These are phyloP conservation scores for Sipha flava DNA, from an alignment of 1,140 invertebrate genomes.

Conservation along the genomic window DNA sequence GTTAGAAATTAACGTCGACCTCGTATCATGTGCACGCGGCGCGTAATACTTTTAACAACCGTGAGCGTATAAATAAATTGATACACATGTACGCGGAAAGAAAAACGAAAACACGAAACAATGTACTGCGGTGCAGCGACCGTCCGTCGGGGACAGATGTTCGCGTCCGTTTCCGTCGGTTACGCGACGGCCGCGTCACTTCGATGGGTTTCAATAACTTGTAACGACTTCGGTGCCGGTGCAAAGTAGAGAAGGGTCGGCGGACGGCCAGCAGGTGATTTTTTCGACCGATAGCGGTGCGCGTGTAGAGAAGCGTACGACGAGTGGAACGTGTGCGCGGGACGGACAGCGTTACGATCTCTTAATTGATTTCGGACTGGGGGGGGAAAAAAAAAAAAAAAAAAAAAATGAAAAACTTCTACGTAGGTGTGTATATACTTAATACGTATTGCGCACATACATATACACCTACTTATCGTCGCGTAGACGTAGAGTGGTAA, in stretches of 20 bases:
- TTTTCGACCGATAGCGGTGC: not conserved
- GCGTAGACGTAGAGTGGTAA: not conserved
- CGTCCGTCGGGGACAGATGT: not conserved
- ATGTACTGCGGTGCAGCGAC: not conserved
- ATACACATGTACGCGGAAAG: not conserved
- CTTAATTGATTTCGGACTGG: conserved; percentile 16
- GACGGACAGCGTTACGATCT: conserved; percentile 2
- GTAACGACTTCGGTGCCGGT: too few species aligned
- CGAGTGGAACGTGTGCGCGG: not conserved
- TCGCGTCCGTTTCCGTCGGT: not conserved
- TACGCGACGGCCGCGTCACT: not conserved
- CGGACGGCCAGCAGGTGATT: not conserved
- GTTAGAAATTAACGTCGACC: not conserved
- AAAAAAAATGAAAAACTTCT: not conserved
- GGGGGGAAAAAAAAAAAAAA: not conserved
- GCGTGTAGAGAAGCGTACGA: not conserved
- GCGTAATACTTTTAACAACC: too few species aligned
- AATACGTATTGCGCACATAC: too few species aligned
- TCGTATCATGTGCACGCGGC: too few species aligned
- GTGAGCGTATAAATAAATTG: too few species aligned
- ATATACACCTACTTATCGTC: not conserved
- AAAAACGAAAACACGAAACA: not conserved
- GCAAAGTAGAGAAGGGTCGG: too few species aligned
- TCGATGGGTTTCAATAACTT: conserved; percentile 27
- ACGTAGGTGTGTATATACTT: not conserved